Evolutionary conservation across 2,797 vertebrate genomes (phyloP), one percentile per base, ranked within the genome.

Genomic region (Cossypha heuglini): DNA sequence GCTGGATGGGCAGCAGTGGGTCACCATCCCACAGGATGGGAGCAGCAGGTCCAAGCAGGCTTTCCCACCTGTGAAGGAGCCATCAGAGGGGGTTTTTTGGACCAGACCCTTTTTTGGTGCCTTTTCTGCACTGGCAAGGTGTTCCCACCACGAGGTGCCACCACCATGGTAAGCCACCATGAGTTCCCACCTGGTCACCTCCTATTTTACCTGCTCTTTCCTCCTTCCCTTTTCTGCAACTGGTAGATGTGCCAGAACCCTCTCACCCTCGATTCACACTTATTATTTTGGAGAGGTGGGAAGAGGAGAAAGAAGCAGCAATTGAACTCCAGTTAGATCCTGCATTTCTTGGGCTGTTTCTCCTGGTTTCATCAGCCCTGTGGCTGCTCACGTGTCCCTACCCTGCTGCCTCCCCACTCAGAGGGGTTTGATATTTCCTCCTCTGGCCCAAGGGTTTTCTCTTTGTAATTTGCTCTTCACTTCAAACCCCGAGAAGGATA

Each of bases 361-460:
- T 88, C 46, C 69, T n/a, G 58, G 46, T 68, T 94, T 77, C 54
- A 11, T 28, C 54, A 74, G 61, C n/a, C 40, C 57, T 13, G 5
- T 7, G 20, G 61, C 68, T 82, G 35, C 69, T 94, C 87, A 55
- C 7, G 0, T 82, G 75, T 72, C 76, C 54, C 68, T 66, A 7
- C 38, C 35, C 40, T 5, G 9, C 62, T 82, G 66, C 43, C n/a
- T 88, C 28, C 69, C 49, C 6, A 3, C 66, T 92, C 38, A 2
- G 11, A 58, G 29, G 1, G 4, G 31, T 76, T 91, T 94, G 87
- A 67, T 94, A 78, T 86, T 94, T 94, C 69, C 80, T 95, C 16
- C 58, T 88, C 52, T 69, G 82, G 55, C 91, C 79, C 89, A 90
- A 86, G 73, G 82, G 89, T 45, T 84, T 71, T 94, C 82, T 90